Conservation (phyloP, 2,113 vertebrate species). For the Menidia beryllina region DNA sequence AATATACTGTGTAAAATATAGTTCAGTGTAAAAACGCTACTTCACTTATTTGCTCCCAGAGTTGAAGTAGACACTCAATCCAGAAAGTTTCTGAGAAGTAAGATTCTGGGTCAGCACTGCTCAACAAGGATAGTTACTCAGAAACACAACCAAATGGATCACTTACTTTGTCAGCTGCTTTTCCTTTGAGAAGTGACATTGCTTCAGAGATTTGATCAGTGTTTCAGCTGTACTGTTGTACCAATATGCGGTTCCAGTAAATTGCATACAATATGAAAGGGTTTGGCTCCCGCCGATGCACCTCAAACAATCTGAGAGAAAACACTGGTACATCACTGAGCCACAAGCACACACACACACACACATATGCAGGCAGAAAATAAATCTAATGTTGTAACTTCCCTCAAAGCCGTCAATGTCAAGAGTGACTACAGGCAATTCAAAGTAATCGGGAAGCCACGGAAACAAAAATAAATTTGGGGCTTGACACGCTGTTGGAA, state of each 20-base stretch:
- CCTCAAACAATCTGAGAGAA: slow-evolving; percentile 70
- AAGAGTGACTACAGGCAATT: slow-evolving; percentile 86
- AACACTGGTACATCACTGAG: slow-evolving; percentile 64
- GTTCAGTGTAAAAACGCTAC: no score
- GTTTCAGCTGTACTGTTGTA: slow-evolving; percentile 40
- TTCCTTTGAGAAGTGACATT: slow-evolving; percentile 52
- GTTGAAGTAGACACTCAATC: slow-evolving; percentile 15
- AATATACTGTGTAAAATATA: no score
- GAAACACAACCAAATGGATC: slow-evolving; percentile 54
- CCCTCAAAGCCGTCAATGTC: slow-evolving; percentile 83
- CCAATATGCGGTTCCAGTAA: slow-evolving; percentile 56
- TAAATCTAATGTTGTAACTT: slow-evolving; percentile 80
- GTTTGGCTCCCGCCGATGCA: slow-evolving; percentile 50
- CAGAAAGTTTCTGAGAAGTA: slow-evolving; percentile 45
- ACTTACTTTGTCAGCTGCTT: slow-evolving; percentile 56
- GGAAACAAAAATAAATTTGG: slow-evolving; percentile 88
- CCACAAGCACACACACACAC: slow-evolving; percentile 30
- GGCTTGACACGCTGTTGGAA: slow-evolving; percentile 90
- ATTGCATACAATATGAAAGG: slow-evolving; percentile 70
- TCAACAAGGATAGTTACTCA: slow-evolving; percentile 49
- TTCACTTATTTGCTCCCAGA: slow-evolving; percentile 27
- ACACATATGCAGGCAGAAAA: slow-evolving; percentile 66
- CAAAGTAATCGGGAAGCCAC: slow-evolving; percentile 88
- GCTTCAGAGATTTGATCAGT: slow-evolving; percentile 58
- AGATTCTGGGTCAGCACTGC: slow-evolving; percentile 42